Evolutionary conservation across 1,140 invertebrate species (phyloP).

Genomic region (Eciton burchellii): DNA sequence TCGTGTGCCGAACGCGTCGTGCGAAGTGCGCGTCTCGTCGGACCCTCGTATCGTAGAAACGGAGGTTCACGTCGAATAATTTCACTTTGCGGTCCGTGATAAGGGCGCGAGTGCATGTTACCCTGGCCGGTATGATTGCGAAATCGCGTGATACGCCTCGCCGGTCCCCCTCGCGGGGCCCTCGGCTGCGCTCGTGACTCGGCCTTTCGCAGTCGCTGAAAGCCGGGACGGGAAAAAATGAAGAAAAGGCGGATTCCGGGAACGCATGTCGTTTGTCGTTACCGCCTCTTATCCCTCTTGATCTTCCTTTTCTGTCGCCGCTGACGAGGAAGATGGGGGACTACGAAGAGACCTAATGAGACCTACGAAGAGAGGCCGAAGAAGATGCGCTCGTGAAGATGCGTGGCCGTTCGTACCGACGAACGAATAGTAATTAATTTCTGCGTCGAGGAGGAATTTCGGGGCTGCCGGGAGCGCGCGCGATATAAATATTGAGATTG

Average conservation of each 20-base stretch:
- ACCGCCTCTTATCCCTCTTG: not conserved
- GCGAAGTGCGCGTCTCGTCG: slow-evolving; percentile 31
- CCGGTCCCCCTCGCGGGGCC: slow-evolving; percentile 39
- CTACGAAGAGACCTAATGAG: not conserved
- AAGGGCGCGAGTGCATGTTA: slow-evolving; percentile 83
- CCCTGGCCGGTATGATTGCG: slow-evolving; percentile 80
- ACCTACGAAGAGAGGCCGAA: no score
- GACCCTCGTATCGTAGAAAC: slow-evolving; percentile 73
- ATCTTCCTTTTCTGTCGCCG: not conserved
- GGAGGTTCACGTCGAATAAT: slow-evolving; percentile 82
- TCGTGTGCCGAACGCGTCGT: slow-evolving; percentile 51
- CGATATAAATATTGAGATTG: slow-evolving; percentile 52
- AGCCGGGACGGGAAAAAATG: slow-evolving; percentile 38
- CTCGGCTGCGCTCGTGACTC: slow-evolving; percentile 55
- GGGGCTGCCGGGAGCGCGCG: not conserved
- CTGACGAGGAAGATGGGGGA: not conserved
- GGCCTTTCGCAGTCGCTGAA: slow-evolving; percentile 67
- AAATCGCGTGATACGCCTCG: slow-evolving; percentile 81
- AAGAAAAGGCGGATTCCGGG: slow-evolving; percentile 50
- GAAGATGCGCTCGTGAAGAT: no score
- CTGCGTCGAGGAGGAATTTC: slow-evolving; percentile 9
- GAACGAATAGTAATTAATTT: slow-evolving; percentile 30
- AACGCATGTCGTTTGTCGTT: slow-evolving; percentile 34
- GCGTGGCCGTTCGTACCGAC: not conserved
- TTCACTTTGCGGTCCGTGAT: slow-evolving; percentile 83